A percentile compares a stretch with the other conserved stretches of the same genome.
Evolutionary conservation across 2,888 invertebrate genomes (phyloP).

Genomic region (Onchidella celtica): DNA sequence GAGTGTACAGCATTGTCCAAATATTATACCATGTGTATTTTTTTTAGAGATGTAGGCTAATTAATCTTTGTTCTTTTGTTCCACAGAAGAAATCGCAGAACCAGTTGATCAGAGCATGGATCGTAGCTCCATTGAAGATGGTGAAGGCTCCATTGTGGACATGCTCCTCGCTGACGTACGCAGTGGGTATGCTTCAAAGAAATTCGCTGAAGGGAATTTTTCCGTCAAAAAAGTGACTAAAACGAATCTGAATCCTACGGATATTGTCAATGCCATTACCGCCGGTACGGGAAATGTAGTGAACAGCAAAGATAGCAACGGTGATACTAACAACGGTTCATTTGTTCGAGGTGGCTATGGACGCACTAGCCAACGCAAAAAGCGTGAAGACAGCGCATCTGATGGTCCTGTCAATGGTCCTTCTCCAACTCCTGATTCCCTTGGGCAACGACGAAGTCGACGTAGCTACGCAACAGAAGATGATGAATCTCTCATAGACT

Average conservation of each 20-base stretch:
- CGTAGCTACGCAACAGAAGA: constrained; percentile 64
- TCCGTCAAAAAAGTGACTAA: constrained; percentile 73
- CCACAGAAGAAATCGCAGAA: constrained; percentile 54
- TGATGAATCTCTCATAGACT: constrained; percentile 67
- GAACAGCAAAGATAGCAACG: neutral
- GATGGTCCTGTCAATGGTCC: constrained; percentile 14
- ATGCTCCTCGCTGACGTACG: constrained; percentile 75
- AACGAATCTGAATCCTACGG: constrained; percentile 62
- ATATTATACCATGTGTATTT: too few species aligned
- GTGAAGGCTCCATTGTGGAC: constrained; percentile 74
- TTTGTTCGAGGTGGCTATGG: constrained; percentile 67
- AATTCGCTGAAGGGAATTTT: constrained; percentile 70
- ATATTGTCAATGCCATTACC: constrained; percentile 45
- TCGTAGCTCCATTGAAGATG: constrained; percentile 54
- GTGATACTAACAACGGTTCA: neutral
- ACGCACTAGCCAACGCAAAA: constrained; percentile 59
- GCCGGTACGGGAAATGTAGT: constrained; percentile 42
- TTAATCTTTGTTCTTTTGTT: neutral
- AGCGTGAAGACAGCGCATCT: constrained; percentile 30
- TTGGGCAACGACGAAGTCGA: constrained; percentile 55
- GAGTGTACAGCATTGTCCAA: too few species aligned
- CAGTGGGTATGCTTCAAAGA: constrained; percentile 72
- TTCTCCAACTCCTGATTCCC: constrained; percentile 53
- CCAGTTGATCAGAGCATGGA: constrained; percentile 57
- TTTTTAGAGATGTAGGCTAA: too few species aligned